Evolutionary conservation across 2,113 vertebrate species (phyloP).

Genomic region (Archocentrus centrarchus): DNA sequence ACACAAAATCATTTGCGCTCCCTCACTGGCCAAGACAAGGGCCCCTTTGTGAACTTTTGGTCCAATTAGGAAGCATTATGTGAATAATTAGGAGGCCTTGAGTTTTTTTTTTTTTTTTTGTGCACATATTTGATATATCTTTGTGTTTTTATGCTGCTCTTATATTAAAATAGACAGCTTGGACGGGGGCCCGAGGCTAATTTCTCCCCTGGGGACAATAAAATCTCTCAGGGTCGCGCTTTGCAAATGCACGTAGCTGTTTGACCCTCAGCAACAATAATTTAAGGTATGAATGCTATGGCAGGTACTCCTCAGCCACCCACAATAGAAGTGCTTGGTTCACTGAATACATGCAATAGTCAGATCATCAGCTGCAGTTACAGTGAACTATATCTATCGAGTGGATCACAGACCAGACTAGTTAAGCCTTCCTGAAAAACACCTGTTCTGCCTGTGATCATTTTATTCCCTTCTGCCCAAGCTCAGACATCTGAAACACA

Average conservation of each 20-base stretch:
- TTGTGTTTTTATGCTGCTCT: conserved; percentile 5
- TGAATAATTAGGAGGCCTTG: neutral
- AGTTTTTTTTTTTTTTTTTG: neutral
- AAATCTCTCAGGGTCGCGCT: conserved; percentile 2
- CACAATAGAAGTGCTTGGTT: conserved; percentile 11
- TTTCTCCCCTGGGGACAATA: conserved; percentile 31
- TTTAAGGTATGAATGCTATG: conserved; percentile 26
- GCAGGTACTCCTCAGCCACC: neutral
- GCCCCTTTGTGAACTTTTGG: neutral
- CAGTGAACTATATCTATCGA: neutral
- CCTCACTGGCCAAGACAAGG: neutral
- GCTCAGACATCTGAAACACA: neutral
- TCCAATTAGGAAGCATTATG: conserved; percentile 13
- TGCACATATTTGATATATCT: conserved; percentile 4
- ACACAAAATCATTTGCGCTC: conserved; percentile 26
- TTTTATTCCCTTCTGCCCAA: neutral
- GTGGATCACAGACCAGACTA: conserved; percentile 13
- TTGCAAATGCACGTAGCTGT: conserved; percentile 15
- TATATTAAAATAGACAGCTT: conserved; percentile 28
- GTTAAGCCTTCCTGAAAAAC: neutral
- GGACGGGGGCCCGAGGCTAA: conserved; percentile 17
- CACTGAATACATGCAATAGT: conserved; percentile 24
- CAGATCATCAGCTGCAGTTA: neutral
- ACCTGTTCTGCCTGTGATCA: neutral
- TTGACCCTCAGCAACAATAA: conserved; percentile 19